Base-by-base conservation (phyloP, 2,797 vertebrate species). In the Sarcoramphus papa region DNA sequence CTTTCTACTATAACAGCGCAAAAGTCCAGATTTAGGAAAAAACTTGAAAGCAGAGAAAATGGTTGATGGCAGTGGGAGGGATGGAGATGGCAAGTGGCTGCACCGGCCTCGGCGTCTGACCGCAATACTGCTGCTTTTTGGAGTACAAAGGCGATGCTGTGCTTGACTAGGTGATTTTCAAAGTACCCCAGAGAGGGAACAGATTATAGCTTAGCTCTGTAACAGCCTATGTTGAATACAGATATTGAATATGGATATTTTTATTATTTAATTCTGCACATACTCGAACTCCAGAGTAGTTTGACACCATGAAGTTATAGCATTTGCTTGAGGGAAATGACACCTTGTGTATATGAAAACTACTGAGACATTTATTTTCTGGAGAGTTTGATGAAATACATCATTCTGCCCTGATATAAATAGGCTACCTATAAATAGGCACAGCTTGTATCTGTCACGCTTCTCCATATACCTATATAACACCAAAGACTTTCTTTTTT, bases 41-140 rank as follows among this genome's bases (percentile, higher is more conserved):
- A 74, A 59, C 9, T 31, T 69, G 51, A 79, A 78, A 68, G 65
- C 28, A 60, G 50, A 89, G 37, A 60, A 79, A 65, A 85, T 1
- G 21, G 31, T 10, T 48, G 43, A 51, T 43, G 64, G 59, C 59
- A 65, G 56, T 4, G 10, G 20, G n/a, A 62, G 28, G 43, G 75
- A 60, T 1, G 12, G 70, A 56, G 77, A 41, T 4, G 33, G 33
- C 33, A 53, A 76, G 76, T 1, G n/a, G 25, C 59, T 68, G 74
- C 54, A 27, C 14, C 0, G 0, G 48, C 70, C 68, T 24, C 14
- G 1, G 67, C 1, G 0, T 20, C n/a, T 68, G 45, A 59, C 23
- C 10, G 12, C 31, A 30, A 10, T 3, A 27, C 31, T 43, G 41
- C 40, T n/a, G 72, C n/a, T 69, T 57, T 65, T 12, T 27, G 57